Percentiles rank a stretch among this genome's conserved stretches.
These are phyloP conservation scores for Jacana jacana DNA, from an alignment of 2,113 vertebrate genomes.

Conservation along the genomic window DNA sequence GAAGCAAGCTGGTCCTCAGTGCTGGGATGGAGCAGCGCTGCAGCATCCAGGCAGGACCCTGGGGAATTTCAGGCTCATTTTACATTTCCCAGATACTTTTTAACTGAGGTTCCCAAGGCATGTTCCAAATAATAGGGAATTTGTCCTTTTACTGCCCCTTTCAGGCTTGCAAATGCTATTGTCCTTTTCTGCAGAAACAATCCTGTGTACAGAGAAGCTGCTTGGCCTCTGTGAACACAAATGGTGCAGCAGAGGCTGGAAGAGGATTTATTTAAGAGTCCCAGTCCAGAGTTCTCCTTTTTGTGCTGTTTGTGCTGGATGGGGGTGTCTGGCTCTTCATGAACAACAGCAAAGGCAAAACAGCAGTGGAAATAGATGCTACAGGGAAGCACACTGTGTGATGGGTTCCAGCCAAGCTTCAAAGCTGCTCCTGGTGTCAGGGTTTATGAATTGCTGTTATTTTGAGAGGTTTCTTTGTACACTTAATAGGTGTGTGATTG, in stretches of 20 bases:
- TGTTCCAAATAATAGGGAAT: background rate
- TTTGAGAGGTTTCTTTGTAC: constrained; percentile 18
- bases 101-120: background rate
- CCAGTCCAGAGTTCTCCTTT: background rate
- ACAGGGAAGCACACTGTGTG: background rate
- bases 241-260: fast-evolving
- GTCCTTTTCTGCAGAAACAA: background rate
- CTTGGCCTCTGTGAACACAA: background rate
- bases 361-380: background rate
- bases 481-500: constrained; percentile 31
- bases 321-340: background rate
- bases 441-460: constrained; percentile 9
- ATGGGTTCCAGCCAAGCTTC: background rate
- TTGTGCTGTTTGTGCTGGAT: background rate
- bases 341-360: background rate
- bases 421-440: background rate
- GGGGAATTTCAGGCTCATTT: background rate
- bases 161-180: background rate
- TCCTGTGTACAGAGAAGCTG: background rate
- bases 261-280: background rate
- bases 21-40: background rate
- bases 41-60: background rate
- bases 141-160: background rate
- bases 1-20: background rate
- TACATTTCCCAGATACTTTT: background rate